These are phyloP conservation scores for Boleophthalmus pectinirostris DNA, from an alignment of 2,113 vertebrate species.

Conservation along the genomic window DNA sequence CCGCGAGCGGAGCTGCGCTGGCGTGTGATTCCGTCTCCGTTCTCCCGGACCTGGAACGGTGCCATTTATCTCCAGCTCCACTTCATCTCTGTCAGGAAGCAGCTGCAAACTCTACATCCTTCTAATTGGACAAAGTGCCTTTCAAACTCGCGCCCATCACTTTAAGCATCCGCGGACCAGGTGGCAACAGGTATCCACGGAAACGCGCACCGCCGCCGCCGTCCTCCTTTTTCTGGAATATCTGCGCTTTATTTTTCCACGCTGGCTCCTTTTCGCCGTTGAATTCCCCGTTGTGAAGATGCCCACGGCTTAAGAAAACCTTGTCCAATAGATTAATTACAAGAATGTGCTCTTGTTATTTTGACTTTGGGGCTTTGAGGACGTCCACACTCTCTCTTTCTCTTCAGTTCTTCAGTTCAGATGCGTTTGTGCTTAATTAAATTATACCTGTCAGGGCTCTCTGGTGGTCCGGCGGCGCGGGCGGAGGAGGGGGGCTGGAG, in stretches of 20 bases:
- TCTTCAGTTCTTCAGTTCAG: not conserved
- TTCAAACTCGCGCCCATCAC: slow-evolving; percentile 82
- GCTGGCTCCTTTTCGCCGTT: slow-evolving; percentile 3
- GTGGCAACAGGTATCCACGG: slow-evolving; percentile 59
- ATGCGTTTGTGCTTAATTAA: slow-evolving; percentile 6
- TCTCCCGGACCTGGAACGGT: slow-evolving; percentile 82
- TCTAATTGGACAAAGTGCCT: slow-evolving; percentile 96
- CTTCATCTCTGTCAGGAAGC: slow-evolving; percentile 91
- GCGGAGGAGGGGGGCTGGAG: not conserved
- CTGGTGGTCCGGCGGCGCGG: slow-evolving; percentile 2
- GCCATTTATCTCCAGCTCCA: slow-evolving; percentile 86
- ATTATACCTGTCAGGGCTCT: slow-evolving; percentile 13
- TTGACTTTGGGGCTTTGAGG: slow-evolving; percentile 19
- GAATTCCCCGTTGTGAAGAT: slow-evolving; percentile 31
- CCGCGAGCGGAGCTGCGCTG: slow-evolving; percentile 75
- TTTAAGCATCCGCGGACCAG: slow-evolving; percentile 67
- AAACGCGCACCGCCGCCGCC: not conserved
- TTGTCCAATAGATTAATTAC: slow-evolving; percentile 33
- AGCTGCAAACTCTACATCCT: slow-evolving; percentile 87
- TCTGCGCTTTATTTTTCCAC: slow-evolving; percentile 19
- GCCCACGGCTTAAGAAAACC: slow-evolving; percentile 22
- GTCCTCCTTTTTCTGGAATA: slow-evolving; percentile 18
- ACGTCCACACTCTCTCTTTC: not conserved
- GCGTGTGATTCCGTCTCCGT: slow-evolving; percentile 89
- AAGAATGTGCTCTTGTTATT: slow-evolving; percentile 34